Evolutionary conservation across 2,113 vertebrate species (phyloP).

Genomic region (Heterochromis multidens): DNA sequence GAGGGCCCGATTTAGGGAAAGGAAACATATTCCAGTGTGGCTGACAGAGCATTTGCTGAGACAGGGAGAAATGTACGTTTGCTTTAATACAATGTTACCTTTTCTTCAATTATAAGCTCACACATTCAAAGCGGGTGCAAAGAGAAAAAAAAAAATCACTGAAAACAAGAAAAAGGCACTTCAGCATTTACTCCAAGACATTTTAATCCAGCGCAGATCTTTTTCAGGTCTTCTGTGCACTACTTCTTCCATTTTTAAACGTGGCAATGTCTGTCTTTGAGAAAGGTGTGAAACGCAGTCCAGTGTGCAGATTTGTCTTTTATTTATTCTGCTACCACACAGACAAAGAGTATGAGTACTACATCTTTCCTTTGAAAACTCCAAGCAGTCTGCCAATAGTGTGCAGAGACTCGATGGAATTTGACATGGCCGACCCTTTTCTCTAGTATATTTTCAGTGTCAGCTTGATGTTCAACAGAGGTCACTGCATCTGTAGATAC

Average conservation of each 20-base stretch:
- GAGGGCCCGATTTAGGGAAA: conserved; percentile 46
- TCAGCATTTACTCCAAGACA: conserved; percentile 3
- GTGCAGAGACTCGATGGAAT: conserved; percentile 28
- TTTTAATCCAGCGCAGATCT: neutral
- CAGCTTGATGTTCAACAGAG: conserved; percentile 60
- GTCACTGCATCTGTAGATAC: conserved; percentile 63
- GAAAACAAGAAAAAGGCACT: conserved; percentile 11
- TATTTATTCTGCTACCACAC: conserved; percentile 32
- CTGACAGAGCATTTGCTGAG: conserved; percentile 59
- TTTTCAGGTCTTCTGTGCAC: neutral
- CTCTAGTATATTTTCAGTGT: conserved; percentile 48
- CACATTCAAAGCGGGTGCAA: neutral
- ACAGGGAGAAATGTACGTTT: conserved; percentile 36
- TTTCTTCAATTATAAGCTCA: conserved; percentile 41
- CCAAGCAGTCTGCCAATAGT: neutral
- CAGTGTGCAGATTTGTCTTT: conserved; percentile 18
- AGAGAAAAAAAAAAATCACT: neutral
- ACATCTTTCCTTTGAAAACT: conserved; percentile 31
- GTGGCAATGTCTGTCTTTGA: neutral
- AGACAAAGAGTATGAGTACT: conserved; percentile 9
- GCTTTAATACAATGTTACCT: conserved; percentile 27
- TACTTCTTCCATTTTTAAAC: conserved; percentile 14
- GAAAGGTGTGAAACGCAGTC: conserved; percentile 37
- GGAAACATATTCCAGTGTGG: conserved; percentile 44
- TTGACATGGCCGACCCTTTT: conserved; percentile 48